Evolutionary conservation across 2,888 invertebrate species (phyloP).

Genomic region (Philonicus albiceps): DNA sequence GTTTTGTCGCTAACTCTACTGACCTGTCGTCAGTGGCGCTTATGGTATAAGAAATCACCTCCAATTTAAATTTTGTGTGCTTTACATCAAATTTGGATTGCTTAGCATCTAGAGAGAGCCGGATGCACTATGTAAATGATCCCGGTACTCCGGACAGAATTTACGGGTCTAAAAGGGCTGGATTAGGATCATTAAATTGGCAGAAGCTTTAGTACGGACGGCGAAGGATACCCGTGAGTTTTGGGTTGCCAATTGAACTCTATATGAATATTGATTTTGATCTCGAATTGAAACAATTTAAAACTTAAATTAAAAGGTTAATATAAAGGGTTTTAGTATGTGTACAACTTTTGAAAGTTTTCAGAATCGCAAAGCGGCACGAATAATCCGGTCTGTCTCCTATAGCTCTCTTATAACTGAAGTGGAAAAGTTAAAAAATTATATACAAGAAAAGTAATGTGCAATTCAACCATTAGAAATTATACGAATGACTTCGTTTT

Average conservation of each 20-base stretch:
- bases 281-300: no score
- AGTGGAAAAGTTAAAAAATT: no score
- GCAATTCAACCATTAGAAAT: neutral
- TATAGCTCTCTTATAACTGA: no score
- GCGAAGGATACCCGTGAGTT: neutral
- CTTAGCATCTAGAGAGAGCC: neutral
- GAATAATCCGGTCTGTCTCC: no score
- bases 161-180: neutral
- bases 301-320: no score
- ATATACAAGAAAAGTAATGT: neutral
- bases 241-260: no score
- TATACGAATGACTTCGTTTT: neutral
- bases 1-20: neutral
- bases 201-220: neutral
- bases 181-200: neutral
- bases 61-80: neutral
- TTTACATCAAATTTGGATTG: neutral
- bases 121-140: neutral
- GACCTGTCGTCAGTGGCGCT: neutral
- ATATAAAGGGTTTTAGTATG: no score
- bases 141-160: neutral
- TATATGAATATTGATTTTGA: no score
- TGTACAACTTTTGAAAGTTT: no score
- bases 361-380: no score
- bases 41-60: no score